These are phyloP conservation scores for Alloscopus bannaensis DNA, from an alignment of 2,888 invertebrate species.

Conservation along the genomic window DNA sequence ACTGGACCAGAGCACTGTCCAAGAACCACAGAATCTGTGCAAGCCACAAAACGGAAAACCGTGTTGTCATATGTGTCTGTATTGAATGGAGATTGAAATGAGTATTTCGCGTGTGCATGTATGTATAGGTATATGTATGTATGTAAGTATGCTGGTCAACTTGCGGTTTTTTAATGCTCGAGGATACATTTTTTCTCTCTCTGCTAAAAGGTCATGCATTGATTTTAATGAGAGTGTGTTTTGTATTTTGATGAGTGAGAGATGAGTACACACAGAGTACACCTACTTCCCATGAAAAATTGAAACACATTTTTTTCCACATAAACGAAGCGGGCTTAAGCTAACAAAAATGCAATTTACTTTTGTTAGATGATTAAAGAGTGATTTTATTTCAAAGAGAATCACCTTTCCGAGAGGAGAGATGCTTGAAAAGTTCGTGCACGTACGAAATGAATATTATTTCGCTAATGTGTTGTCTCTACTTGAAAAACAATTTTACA, in stretches of 20 bases:
- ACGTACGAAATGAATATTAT: conserved; percentile 40
- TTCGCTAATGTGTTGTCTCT: conserved; percentile 1
- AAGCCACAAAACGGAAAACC: too few species aligned
- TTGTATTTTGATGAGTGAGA: conserved; percentile 43
- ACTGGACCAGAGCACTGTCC: too few species aligned
- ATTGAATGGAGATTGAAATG: background rate
- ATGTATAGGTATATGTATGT: too few species aligned
- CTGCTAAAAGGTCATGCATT: conserved; percentile 38
- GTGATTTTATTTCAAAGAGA: too few species aligned
- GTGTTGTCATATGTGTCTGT: too few species aligned
- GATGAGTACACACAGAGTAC: too few species aligned
- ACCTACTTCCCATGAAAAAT: background rate
- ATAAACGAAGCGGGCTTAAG: background rate
- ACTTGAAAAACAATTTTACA: background rate
- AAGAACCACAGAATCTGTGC: too few species aligned
- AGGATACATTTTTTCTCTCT: conserved; percentile 25
- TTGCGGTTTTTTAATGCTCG: conserved; percentile 34
- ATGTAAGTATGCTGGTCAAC: conserved; percentile 13
- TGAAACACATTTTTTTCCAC: conserved; percentile 14
- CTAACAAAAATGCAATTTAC: conserved; percentile 48
- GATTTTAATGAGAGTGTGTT: conserved; percentile 39
- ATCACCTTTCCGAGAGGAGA: too few species aligned
- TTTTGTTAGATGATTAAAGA: too few species aligned
- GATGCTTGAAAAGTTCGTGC: conserved; percentile 36
- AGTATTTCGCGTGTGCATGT: background rate